A percentile compares a stretch with the other conserved stretches of the same genome.
These are phyloP conservation scores for Naja naja DNA, from an alignment of 2,113 vertebrate genomes.

Conservation along the genomic window DNA sequence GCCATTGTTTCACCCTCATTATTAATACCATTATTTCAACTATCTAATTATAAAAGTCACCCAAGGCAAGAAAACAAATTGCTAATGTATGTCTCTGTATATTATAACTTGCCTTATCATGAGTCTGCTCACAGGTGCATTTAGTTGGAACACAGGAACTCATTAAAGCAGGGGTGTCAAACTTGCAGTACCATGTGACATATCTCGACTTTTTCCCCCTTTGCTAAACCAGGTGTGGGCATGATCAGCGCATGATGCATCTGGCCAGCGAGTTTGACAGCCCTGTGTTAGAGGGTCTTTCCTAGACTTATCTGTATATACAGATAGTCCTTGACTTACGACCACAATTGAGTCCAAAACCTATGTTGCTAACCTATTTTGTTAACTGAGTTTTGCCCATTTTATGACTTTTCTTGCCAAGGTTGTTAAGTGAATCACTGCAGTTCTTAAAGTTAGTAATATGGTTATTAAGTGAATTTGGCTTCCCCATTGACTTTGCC, in stretches of 20 bases:
- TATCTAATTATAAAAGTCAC: neutral
- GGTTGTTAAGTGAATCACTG: neutral
- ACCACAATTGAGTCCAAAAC: neutral
- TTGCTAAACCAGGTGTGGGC: no score
- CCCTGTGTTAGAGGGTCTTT: neutral
- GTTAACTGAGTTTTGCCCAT: neutral
- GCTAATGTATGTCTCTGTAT: neutral
- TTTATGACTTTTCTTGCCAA: neutral
- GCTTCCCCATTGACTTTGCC: neutral
- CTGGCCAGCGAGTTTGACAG: no score
- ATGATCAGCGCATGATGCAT: no score
- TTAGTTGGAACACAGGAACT: neutral
- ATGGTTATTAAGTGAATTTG: neutral
- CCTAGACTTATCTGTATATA: neutral
- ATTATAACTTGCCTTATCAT: neutral
- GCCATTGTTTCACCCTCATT: neutral
- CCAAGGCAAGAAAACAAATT: neutral
- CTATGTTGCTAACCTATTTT: neutral
- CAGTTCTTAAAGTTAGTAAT: neutral
- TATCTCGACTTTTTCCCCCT: no score
- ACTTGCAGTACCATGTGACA: no score
- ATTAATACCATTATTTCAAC: neutral
- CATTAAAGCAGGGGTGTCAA: no score
- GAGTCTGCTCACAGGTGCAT: neutral
- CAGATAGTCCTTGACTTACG: neutral